Evolutionary conservation across 2,113 vertebrate genomes (phyloP).

Genomic region (Meleagris gallopavo): DNA sequence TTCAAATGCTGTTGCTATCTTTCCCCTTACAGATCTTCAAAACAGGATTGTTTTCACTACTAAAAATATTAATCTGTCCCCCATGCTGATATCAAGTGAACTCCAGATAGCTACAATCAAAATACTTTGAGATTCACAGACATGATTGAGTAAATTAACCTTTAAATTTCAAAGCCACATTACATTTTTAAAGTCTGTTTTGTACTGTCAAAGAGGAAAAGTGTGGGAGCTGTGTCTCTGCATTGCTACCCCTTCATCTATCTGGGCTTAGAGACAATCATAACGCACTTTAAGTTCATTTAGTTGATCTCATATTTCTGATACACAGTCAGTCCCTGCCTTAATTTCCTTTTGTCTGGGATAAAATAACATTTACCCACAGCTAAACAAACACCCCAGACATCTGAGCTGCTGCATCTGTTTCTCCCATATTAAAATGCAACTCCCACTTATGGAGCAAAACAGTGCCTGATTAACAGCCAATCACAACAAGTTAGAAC

Average conservation of each 20-base stretch:
- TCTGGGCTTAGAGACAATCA: not conserved
- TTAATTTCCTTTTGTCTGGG: slow-evolving; percentile 30
- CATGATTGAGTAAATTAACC: not conserved
- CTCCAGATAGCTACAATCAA: not conserved
- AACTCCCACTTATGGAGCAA: not conserved
- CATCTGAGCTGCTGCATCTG: slow-evolving; percentile 7
- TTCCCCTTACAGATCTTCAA: not conserved
- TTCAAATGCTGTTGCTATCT: not conserved
- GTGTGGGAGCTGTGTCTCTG: not conserved
- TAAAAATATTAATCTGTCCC: not conserved
- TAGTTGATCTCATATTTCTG: not conserved
- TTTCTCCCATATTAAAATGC: slow-evolving; percentile 21
- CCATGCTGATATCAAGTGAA: not conserved
- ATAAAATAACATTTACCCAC: not conserved
- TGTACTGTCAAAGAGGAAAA: not conserved
- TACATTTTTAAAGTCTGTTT: not conserved
- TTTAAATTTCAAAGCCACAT: not conserved
- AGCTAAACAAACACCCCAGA: slow-evolving; percentile 38
- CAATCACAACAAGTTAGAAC: not conserved
- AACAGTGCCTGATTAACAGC: slow-evolving; percentile 11
- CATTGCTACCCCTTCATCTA: not conserved
- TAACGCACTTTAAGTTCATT: not conserved
- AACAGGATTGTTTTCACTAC: not conserved
- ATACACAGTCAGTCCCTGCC: not conserved
- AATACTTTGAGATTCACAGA: not conserved